These are phyloP conservation scores for fruit fly (Drosophila melanogaster) DNA, from an alignment of 1,140 invertebrate genomes.

Conservation along the genomic window Release_6_plus_ISO1_MT NT_033779.5:5761001-5761500, in stretches of 20 bases:
- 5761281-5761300: conserved; percentile 73
- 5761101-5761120: conserved; percentile 74
- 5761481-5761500: conserved; percentile 71
- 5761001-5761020: conserved; percentile 42
- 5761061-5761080: conserved; percentile 10
- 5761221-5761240: conserved; percentile 74
- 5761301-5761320: conserved; percentile 84
- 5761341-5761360: conserved; percentile 65
- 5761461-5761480: conserved; percentile 63
- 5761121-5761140: conserved; percentile 41
- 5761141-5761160: conserved; percentile 69
- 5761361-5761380: conserved; percentile 83
- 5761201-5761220: conserved; percentile 74
- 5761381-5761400: conserved; percentile 81
- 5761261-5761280: conserved; percentile 65
- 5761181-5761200: conserved; percentile 77
- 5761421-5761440: conserved; percentile 68
- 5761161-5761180: conserved; percentile 65
- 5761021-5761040: conserved; percentile 36
- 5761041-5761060: conserved; percentile 9
- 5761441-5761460: conserved; percentile 50
- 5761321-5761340: conserved; percentile 83
- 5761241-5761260: conserved; percentile 82
- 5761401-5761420: conserved; percentile 84
- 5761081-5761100: conserved; percentile 63